Conservation (phyloP, 2,797 vertebrate genomes). For the Sebastes nivosus region DNA sequence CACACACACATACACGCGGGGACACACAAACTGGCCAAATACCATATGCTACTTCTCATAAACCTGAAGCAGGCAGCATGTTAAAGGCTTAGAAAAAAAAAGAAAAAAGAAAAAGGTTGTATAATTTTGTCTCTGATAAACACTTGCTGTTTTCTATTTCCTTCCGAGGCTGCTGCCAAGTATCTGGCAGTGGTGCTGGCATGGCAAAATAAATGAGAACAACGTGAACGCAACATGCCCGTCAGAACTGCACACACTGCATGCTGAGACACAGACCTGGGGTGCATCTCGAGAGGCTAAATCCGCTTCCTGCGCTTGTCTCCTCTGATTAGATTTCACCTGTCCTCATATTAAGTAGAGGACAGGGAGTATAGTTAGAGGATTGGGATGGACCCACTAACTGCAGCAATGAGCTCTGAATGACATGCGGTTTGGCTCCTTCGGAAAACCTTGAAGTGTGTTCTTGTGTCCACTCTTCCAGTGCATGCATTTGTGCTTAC, state of each 20-base stretch:
- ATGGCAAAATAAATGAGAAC: conserved; percentile 75
- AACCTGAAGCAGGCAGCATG: conserved; percentile 68
- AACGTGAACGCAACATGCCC: conserved; percentile 69
- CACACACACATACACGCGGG: conserved; percentile 26
- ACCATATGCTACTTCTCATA: conserved; percentile 80
- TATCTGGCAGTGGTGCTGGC: conserved; percentile 69
- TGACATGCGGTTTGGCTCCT: conserved; percentile 53
- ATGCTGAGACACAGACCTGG: conserved; percentile 38
- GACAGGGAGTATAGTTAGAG: conserved; percentile 18
- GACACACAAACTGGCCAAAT: conserved; percentile 66
- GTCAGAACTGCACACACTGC: conserved; percentile 57
- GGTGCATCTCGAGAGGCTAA: conserved; percentile 53
- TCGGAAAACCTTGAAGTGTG: conserved; percentile 10
- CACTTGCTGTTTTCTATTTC: conserved; percentile 80
- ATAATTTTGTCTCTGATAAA: conserved; percentile 76
- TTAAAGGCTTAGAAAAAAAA: conserved; percentile 52
- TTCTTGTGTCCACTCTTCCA: conserved; percentile 19
- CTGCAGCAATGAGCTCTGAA: conserved; percentile 35
- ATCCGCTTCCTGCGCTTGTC: conserved; percentile 62
- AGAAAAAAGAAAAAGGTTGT: conserved; percentile 70
- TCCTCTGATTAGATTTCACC: conserved; percentile 64
- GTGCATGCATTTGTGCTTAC: conserved; percentile 21
- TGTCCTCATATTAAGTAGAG: conserved; percentile 39
- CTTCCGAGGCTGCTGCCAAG: conserved; percentile 66
- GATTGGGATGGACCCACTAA: conserved; percentile 45